Evolutionary conservation across 1,140 invertebrate genomes (phyloP), one percentile per base, ranked within the genome.

Genomic region (Lasioglossum albipes): DNA sequence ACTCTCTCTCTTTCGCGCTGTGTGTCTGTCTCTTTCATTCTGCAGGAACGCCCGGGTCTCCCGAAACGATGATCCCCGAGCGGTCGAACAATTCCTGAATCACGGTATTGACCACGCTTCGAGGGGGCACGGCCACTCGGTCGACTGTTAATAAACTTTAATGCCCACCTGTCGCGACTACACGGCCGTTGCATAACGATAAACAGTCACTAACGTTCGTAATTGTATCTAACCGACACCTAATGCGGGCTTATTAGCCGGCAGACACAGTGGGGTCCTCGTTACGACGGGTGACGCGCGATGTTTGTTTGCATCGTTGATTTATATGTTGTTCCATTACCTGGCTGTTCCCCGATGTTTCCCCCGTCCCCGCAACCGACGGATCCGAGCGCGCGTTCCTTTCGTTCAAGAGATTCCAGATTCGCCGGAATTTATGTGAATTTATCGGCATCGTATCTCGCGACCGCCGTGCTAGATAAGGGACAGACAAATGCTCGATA

Each of bases 121-220:
- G 42, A 68, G 54, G 45, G 69, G 31, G 42, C 59, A 67, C 31
- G n/a, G 67, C n/a, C 49, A 12, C 18, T 16, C 64, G 36, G 68
- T 41, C 52, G 52, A 54, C 52, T 59, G 80, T 82, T 78, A 82
- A 76, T 78, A 67, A 77, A 54, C 59, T 82, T 41, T 79, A 78
- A 82, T 72, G 75, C 49, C 54, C 75, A 80, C 64, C 68, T 67
- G 62, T 75, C 65, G 68, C 49, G 52, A 67, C 75, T 52, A 66
- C 79, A 71, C 41, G 61, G 62, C 57, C 67, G 75, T 78, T 82
- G 68, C 80, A 79, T 82, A 82, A 82, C 75, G 75, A 78, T 82
- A 82, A 82, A 78, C 67, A 71, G 80, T 67, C 68, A 72, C 62
- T 54, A 77, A 59, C 75, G 67, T 65, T 65, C 64, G 73, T 75